phyloP scores from a whole-genome alignment of 2,113 vertebrate species.

The Pongo abelii region DNA sequence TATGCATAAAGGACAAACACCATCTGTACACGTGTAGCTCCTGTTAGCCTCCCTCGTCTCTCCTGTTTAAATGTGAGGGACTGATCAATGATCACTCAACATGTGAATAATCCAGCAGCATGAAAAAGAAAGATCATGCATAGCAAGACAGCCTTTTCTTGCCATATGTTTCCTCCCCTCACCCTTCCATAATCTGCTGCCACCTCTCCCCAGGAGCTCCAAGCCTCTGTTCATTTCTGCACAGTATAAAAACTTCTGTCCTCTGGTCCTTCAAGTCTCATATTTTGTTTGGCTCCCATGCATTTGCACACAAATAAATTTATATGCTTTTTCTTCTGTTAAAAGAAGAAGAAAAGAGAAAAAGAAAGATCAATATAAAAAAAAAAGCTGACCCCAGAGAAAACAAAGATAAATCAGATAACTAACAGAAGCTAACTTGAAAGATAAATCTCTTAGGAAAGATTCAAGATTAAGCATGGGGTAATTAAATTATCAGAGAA shows the following conservation, averaged over 20 bases:
- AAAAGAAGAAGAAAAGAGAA: background rate
- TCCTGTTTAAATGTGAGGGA: background rate
- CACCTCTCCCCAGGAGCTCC: too few species aligned
- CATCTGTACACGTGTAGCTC: background rate
- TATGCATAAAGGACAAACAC: background rate
- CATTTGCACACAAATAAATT: background rate
- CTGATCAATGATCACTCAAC: background rate
- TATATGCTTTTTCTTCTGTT: background rate
- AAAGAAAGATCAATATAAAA: background rate
- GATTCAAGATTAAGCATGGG: background rate
- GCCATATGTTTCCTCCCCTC: background rate
- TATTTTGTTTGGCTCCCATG: background rate
- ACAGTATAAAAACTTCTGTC: background rate
- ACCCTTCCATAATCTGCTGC: background rate
- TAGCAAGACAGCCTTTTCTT: too few species aligned
- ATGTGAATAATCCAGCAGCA: background rate
- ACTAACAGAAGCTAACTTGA: background rate
- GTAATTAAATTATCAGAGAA: background rate
- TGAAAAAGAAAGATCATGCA: background rate
- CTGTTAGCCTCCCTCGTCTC: background rate
- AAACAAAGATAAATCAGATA: background rate
- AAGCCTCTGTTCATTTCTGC: background rate
- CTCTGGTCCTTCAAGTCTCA: background rate
- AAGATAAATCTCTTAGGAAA: slow-evolving; percentile 15
- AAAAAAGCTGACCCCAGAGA: background rate